Evolutionary conservation across 37 sponge, comb jelly and placozoan species (phyloP), one percentile per base, ranked within the genome.

Genomic region (Halisarca cf. caerulea): DNA sequence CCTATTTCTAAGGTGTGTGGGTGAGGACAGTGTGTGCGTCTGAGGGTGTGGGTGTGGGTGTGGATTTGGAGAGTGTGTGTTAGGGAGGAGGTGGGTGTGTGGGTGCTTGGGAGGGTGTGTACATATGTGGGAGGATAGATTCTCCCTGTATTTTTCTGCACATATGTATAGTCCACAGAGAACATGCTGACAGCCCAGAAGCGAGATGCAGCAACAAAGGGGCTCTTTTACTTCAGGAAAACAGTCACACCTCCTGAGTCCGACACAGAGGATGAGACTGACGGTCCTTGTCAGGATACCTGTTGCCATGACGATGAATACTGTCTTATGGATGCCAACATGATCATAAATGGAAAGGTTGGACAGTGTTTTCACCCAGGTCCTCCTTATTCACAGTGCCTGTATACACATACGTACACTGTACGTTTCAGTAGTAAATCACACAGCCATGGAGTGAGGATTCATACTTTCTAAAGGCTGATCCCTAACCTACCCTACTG

Each of bases 341-440:
- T 91, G 21, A 96, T 98, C 45, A 86, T 98, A 37, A 98, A 98
- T 87, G 99, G 99, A 51, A 94, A 91, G 86, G 94, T 91, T 33
- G 0, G 62, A 2, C 28, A 14, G 51, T 11, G 51, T 47, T 6
- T 47, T 14, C 11, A 47, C n/a, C n/a, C n/a, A n/a, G n/a, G n/a
- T n/a, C n/a, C n/a, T n/a, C n/a, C n/a, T n/a, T n/a, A n/a, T n/a
- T n/a, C n/a, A n/a, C n/a, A n/a, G n/a, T n/a, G n/a, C n/a, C n/a
- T n/a, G n/a, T n/a, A n/a, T n/a, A n/a, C n/a, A n/a, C n/a, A n/a
- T n/a, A n/a, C n/a, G n/a, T n/a, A n/a, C n/a, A n/a, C n/a, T n/a
- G n/a, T n/a, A n/a, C n/a, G n/a, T n/a, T n/a, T n/a, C n/a, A n/a
- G n/a, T n/a, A n/a, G n/a, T n/a, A n/a, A n/a, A n/a, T n/a, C n/a